phyloP scores from a whole-genome alignment of 2,113 vertebrate genomes.

The Columba livia region DNA sequence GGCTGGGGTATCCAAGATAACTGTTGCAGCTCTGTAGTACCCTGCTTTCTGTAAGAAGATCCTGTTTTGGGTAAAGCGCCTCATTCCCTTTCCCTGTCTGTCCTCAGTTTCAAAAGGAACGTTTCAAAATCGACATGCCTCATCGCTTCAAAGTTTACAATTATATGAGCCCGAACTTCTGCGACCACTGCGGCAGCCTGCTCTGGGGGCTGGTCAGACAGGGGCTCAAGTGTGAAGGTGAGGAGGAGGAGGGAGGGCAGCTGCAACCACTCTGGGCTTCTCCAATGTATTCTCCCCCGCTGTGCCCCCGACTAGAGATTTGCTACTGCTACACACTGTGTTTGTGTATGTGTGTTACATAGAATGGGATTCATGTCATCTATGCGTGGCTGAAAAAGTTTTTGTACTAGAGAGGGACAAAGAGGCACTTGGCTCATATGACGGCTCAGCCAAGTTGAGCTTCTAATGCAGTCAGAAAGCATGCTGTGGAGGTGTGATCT shows the following conservation, averaged over 20 bases:
- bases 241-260: neutral
- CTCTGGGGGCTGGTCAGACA: slow-evolving; percentile 98
- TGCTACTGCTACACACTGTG: rapidly evolving
- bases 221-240: slow-evolving; percentile 98
- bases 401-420: neutral
- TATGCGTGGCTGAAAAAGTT: rapidly evolving
- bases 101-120: slow-evolving; percentile 95
- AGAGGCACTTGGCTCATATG: neutral
- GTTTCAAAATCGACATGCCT: slow-evolving; percentile 99
- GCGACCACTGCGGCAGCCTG: slow-evolving; percentile 97
- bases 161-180: slow-evolving; percentile 99
- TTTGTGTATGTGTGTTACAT: rapidly evolving
- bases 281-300: neutral
- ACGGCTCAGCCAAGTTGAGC: neutral
- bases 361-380: neutral
- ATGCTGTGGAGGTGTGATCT: neutral
- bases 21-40: neutral
- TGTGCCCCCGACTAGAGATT: no score
- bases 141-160: slow-evolving; percentile 95
- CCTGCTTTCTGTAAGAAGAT: neutral
- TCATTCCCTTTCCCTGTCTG: neutral
- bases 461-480: neutral
- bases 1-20: neutral
- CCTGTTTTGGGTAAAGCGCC: neutral
- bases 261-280: neutral